Base-by-base conservation (phyloP, 2,888 invertebrate species). In the Ptilodon capucinus region DNA sequence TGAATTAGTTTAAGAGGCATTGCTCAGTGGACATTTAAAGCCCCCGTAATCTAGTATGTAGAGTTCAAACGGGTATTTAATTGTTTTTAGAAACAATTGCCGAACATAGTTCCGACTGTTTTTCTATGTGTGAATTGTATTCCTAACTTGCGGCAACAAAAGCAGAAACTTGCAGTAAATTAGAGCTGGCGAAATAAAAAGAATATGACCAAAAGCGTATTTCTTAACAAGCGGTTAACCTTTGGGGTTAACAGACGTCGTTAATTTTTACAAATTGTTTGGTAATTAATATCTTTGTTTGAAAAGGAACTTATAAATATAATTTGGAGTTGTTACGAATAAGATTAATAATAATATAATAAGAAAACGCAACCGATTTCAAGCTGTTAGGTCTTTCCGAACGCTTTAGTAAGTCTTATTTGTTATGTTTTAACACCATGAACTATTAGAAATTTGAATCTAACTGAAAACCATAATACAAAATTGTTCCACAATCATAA, bases 11-110 rank as follows among this genome's bases (percentile, higher is more conserved):
- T n/a, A n/a, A n/a, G n/a, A n/a, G n/a, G n/a, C n/a, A n/a, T n/a
- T n/a, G n/a, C n/a, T n/a, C n/a, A n/a, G n/a, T n/a, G n/a, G n/a
- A n/a, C n/a, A n/a, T n/a, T n/a, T n/a, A n/a, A n/a, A n/a, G n/a
- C n/a, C n/a, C n/a, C n/a, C n/a, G n/a, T n/a, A n/a, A n/a, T 59
- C 60, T 61, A 71, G 74, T 78, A 78, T 73, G 74, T 76, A 72
- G 75, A 74, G 74, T 68, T 75, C 73, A 71, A 68, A 70, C 64
- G 73, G 66, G 64, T 78, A 77, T 74, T 73, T 77, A 80, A 84
- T 85, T 83, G 82, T 84, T 84, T 82, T 80, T 76, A 74, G 73
- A 70, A 82, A 78, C 76, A 78, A 79, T 79, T 71, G 70, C 53
- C 54, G 66, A 64, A 70, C 69, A 72, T 68, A 66, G 69, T 71